Evolutionary conservation across 2,113 vertebrate genomes (phyloP), one percentile per base, ranked within the genome.

Genomic region (Ardeotis arabs): DNA sequence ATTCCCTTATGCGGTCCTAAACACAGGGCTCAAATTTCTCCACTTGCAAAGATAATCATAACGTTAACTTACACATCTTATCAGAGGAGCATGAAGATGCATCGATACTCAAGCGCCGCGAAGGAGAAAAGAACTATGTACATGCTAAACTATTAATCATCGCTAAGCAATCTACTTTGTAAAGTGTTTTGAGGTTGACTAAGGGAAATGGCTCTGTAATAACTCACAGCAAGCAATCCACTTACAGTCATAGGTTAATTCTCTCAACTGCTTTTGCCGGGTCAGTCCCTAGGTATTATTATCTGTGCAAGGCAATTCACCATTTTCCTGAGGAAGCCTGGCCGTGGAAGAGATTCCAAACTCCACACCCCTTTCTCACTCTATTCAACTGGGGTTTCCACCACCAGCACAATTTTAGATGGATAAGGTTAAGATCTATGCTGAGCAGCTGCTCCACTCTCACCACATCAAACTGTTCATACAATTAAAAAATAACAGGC

Each of bases 151-250:
- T 87, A 83, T 80, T 96, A 83, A 95, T 90, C 84, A 87, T 2
- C 76, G 87, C 78, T 82, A 76, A 92, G 87, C 17, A 27, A 87
- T 83, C 91, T 94, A 74, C 81, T 93, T 68, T 69, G 58, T 68
- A 60, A 95, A 95, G 67, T 83, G 84, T 91, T 94, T 87, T 85
- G 87, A 96, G 62, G 90, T 82, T 95, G 91, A 73, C 89, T 83
- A 49, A 58, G 70, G 81, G 79, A 96, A 93, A 93, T 62, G 41
- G 87, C 87, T 96, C 81, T 83, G 29, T 45, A 90, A 79, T 90
- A 91, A 83, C 75, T 83, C 81, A 80, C 84, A 90, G 55, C 81
- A 73, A 85, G 74, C 77, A 87, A 87, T 87, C 82, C 28, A 31
- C 82, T 91, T 83, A 58, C 90, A 85, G 13, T 80, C 90, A 79